phyloP scores from a whole-genome alignment of 2,797 vertebrate genomes.

The Menidia menidia region DNA sequence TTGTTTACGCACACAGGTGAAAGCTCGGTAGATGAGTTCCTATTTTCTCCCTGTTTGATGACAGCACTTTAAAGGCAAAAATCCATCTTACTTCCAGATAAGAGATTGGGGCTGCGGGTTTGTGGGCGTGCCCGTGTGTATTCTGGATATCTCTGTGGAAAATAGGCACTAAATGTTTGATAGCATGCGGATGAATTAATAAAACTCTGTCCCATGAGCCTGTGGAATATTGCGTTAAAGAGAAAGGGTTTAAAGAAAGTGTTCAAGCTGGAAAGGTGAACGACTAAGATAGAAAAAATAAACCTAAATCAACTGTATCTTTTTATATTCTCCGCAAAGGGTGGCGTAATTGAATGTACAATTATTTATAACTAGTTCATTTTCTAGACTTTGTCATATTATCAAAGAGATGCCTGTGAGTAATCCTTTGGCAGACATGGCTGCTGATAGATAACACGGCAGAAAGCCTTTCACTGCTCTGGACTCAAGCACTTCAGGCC shows the following conservation, averaged over 20 bases:
- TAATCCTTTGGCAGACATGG: slow-evolving; percentile 42
- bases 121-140: slow-evolving; percentile 12
- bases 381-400: slow-evolving; percentile 28
- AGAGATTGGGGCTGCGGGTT: slow-evolving; percentile 28
- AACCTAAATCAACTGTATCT: neutral
- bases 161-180: slow-evolving; percentile 18
- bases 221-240: neutral
- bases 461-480: slow-evolving; percentile 20
- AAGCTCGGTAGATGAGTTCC: slow-evolving; percentile 66
- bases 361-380: slow-evolving; percentile 35
- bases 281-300: slow-evolving; percentile 22
- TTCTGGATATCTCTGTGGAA: slow-evolving; percentile 47
- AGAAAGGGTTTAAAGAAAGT: neutral
- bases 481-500: slow-evolving; percentile 29
- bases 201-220: slow-evolving; percentile 31
- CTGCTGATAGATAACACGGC: slow-evolving; percentile 38
- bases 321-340: slow-evolving; percentile 22
- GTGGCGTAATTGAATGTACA: slow-evolving; percentile 2
- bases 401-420: slow-evolving; percentile 44
- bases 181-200: slow-evolving; percentile 30
- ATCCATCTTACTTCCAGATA: slow-evolving; percentile 53
- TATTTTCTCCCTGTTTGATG: slow-evolving; percentile 73
- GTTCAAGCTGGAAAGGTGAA: neutral
- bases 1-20: slow-evolving; percentile 80
- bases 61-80: slow-evolving; percentile 66